A percentile compares a stretch with the other conserved stretches of the same genome.
phyloP scores from a whole-genome alignment of 1,140 invertebrate species.

The Sitobion miscanthi region DNA sequence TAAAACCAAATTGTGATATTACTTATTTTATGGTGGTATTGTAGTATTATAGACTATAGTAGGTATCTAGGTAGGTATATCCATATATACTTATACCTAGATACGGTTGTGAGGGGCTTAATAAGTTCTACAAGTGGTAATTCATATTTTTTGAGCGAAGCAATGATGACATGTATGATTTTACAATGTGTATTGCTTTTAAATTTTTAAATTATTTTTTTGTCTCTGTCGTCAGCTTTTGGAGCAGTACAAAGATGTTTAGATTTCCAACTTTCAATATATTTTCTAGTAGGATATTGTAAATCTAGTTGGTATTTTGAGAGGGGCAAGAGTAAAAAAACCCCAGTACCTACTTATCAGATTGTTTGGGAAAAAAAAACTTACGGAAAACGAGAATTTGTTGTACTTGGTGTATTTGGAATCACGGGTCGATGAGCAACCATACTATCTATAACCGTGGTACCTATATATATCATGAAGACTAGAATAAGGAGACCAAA shows the following conservation, averaged over 20 bases:
- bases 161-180: neutral
- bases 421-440: no score
- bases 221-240: neutral
- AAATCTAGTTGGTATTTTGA: neutral
- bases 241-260: neutral
- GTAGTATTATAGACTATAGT: neutral
- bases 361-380: no score
- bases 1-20: neutral
- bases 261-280: neutral
- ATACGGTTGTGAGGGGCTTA: neutral
- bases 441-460: no score
- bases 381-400: no score
- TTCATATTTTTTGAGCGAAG: neutral
- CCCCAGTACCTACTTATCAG: no score
- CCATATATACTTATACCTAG: neutral
- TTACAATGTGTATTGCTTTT: neutral
- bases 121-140: neutral
- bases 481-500: no score
- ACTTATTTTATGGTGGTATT: neutral
- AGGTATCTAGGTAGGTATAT: neutral
- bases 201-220: no score
- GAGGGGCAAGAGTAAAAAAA: no score
- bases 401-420: no score
- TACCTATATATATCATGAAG: no score
- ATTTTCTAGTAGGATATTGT: neutral